These are phyloP conservation scores for Amiota mariae DNA, from an alignment of 2,888 invertebrate genomes.

Conservation along the genomic window DNA sequence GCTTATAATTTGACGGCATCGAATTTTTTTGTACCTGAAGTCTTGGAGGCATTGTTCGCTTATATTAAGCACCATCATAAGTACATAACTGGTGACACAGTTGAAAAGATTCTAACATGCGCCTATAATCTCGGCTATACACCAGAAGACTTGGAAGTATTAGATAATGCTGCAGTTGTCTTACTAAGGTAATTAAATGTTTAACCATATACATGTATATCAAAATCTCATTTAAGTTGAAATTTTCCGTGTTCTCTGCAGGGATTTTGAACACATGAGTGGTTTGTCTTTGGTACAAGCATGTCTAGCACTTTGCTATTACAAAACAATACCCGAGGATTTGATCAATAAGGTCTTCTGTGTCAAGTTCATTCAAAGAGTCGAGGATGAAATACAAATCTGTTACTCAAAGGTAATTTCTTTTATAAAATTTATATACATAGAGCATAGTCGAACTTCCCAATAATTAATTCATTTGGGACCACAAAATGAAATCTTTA, in stretches of 20 bases:
- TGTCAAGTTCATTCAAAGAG: slow-evolving; percentile 76
- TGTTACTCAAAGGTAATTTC: slow-evolving; percentile 76
- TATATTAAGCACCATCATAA: slow-evolving; percentile 74
- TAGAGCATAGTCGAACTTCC: too few species aligned
- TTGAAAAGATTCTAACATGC: slow-evolving; percentile 74
- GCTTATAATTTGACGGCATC: slow-evolving; percentile 72
- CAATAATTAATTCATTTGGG: too few species aligned
- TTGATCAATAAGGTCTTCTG: slow-evolving; percentile 77
- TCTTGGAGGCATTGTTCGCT: slow-evolving; percentile 74
- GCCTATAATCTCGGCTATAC: slow-evolving; percentile 75
- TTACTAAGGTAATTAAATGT: slow-evolving; percentile 72
- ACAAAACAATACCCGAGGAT: slow-evolving; percentile 74
- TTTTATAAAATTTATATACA: not conserved
- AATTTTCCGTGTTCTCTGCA: slow-evolving; percentile 59
- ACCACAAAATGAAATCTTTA: too few species aligned
- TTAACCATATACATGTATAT: too few species aligned
- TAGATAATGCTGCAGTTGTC: slow-evolving; percentile 71
- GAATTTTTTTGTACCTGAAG: slow-evolving; percentile 73
- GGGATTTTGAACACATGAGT: slow-evolving; percentile 76
- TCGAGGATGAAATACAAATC: slow-evolving; percentile 76
- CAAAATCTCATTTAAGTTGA: too few species aligned
- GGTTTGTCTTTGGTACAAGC: slow-evolving; percentile 76
- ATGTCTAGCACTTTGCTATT: slow-evolving; percentile 76
- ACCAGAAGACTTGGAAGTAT: slow-evolving; percentile 72
- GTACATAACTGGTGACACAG: slow-evolving; percentile 75